A percentile compares a stretch with the other conserved stretches of the same genome.
phyloP scores from a whole-genome alignment of 2,888 invertebrate genomes.

The Patella caerulea region DNA sequence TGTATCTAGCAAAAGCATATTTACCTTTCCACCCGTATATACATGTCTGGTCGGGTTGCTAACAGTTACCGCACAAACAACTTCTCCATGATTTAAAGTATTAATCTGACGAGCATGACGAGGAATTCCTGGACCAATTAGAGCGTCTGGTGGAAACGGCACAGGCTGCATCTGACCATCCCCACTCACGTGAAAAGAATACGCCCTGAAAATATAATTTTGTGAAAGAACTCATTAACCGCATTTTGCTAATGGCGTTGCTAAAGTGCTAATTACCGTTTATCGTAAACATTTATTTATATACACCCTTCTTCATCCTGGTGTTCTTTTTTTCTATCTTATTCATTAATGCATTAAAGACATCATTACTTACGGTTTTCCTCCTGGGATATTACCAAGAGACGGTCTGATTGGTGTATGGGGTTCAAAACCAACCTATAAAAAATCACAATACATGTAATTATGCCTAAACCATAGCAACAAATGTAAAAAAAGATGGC shows the following conservation, averaged over 20 bases:
- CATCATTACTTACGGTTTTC: constrained; percentile 82
- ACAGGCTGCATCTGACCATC: constrained; percentile 80
- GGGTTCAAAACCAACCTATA: constrained; percentile 45
- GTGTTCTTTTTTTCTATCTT: too few species aligned
- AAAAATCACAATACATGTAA: neutral
- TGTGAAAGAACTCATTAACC: too few species aligned
- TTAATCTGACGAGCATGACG: constrained; percentile 90
- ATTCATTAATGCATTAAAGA: too few species aligned
- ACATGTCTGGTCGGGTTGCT: constrained; percentile 75
- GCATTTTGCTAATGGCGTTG: too few species aligned
- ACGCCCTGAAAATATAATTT: constrained; percentile 78
- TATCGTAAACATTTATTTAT: too few species aligned
- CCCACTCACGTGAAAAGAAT: constrained; percentile 90
- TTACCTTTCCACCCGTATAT: constrained; percentile 92
- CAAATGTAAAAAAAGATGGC: too few species aligned
- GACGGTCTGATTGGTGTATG: constrained; percentile 62
- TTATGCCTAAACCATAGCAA: too few species aligned
- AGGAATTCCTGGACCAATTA: constrained; percentile 93
- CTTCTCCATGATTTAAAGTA: constrained; percentile 94
- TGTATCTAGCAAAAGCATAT: too few species aligned
- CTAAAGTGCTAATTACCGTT: too few species aligned
- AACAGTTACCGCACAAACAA: constrained; percentile 97
- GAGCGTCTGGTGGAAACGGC: constrained; percentile 94
- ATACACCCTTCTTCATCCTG: too few species aligned
- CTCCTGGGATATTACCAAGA: constrained; percentile 74